phyloP scores from a whole-genome alignment of 2,888 invertebrate species.

The Nudaria mundana region DNA sequence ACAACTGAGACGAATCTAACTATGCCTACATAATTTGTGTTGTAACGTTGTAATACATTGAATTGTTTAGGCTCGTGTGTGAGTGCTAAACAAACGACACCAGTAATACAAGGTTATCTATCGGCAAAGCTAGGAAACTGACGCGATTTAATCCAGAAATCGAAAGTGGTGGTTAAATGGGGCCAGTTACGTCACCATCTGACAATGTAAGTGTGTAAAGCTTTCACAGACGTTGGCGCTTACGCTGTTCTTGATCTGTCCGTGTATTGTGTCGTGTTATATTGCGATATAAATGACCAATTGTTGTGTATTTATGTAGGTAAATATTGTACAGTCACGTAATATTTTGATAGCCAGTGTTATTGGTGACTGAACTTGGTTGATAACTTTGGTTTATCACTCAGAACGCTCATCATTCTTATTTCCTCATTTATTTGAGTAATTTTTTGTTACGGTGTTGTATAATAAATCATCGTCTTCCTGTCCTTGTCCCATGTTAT shows the following conservation, averaged over 20 bases:
- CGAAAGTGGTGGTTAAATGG: conserved; percentile 56
- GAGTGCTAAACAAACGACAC: too few relatives aligned
- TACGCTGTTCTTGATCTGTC: conserved; percentile 21
- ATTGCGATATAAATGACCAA: conserved; percentile 24
- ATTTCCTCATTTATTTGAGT: too few relatives aligned
- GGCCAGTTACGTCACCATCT: conserved; percentile 46
- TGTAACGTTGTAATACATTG: too few relatives aligned
- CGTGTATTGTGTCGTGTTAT: conserved; percentile 22
- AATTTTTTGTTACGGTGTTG: too few relatives aligned
- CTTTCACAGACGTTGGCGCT: conserved; percentile 34
- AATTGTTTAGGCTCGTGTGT: too few relatives aligned
- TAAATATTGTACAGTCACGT: conserved; percentile 23
- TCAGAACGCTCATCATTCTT: neutral
- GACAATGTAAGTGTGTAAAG: conserved; percentile 36
- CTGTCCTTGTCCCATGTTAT: too few relatives aligned
- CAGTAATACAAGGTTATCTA: too few relatives aligned
- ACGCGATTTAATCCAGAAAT: conserved; percentile 65
- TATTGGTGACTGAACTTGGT: conserved; percentile 18
- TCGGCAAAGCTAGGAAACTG: conserved; percentile 35
- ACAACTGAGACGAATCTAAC: too few relatives aligned
- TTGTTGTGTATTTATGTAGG: conserved; percentile 34
- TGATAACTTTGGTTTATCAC: too few relatives aligned
- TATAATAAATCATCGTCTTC: too few relatives aligned
- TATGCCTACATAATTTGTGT: too few relatives aligned
- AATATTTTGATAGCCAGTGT: conserved; percentile 17